Base-by-base conservation (phyloP, 2,888 invertebrate species). In the Dasypogon diadema region DNA sequence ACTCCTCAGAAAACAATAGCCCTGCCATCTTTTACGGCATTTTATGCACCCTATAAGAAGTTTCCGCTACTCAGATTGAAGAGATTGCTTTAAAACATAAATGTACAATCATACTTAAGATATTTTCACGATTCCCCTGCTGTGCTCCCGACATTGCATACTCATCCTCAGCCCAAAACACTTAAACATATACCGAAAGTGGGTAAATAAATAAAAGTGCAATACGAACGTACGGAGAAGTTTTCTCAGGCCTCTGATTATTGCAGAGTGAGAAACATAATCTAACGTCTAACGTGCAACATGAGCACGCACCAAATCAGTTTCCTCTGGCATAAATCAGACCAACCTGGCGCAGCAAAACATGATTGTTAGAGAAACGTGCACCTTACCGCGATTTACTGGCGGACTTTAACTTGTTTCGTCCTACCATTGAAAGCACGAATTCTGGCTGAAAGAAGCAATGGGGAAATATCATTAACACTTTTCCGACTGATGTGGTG, bases 241-340 rank as follows among this genome's bases (percentile, higher is more conserved):
- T 54, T 54, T 54, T 54, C 54, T 54, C 54, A 54, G 21, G 10
- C 54, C 21, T 16, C 5, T 5, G 8, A 42, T 12, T 12, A n/a
- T 12, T 6, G 42, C 3, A 12, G 42, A 42, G 10, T 6, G 12
- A 42, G 12, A 65, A 46, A 65, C 21, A 65, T 65, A 18, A 37
- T n/a, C n/a, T n/a, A n/a, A n/a, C 63, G 42, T 46, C 65, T 54
- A 70, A 70, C 70, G 70, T 70, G 70, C 70, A 70, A 51, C 70
- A 70, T 70, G 24, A 70, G 70, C 70, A 70, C 70, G 70, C 70
- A 70, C 70, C 70, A 70, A 70, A 70, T 70, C 70, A 70, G 70
- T 70, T 70, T 54, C 70, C 54, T 70, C 34, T 54, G 54, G 54
- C 54, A 70, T 70, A 70, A 70, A 70, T 70, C 70, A 70, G 70